Conservation (phyloP, 2,888 invertebrate species). For the Drosophila paramelanica region DNA sequence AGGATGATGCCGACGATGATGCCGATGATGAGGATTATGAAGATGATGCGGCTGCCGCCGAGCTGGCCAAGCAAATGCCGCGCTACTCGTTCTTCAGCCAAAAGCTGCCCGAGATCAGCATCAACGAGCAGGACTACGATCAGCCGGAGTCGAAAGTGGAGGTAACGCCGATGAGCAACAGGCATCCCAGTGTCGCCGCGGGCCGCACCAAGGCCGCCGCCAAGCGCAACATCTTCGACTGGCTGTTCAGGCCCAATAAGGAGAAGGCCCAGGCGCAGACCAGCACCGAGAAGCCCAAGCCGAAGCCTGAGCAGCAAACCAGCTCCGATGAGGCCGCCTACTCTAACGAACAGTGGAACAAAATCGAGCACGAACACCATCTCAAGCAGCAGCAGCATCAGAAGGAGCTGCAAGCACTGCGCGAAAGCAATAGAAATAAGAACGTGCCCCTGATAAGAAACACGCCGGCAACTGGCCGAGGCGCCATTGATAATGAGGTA, state of each 20-base stretch:
- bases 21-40: slow-evolving; percentile 47
- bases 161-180: slow-evolving; percentile 26
- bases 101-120: slow-evolving; percentile 46
- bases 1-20: slow-evolving; percentile 54
- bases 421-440: slow-evolving; percentile 53
- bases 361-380: slow-evolving; percentile 83
- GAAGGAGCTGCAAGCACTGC: slow-evolving; percentile 70
- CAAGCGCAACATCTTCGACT: slow-evolving; percentile 69
- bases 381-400: slow-evolving; percentile 79
- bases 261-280: slow-evolving; percentile 21
- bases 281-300: slow-evolving; percentile 27
- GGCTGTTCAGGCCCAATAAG: slow-evolving; percentile 57
- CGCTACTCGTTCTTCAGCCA: slow-evolving; percentile 70
- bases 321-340: slow-evolving; percentile 75
- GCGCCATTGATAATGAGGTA: slow-evolving; percentile 76
- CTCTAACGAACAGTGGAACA: slow-evolving; percentile 83
- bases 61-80: slow-evolving; percentile 67
- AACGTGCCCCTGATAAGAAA: slow-evolving; percentile 59
- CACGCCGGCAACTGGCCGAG: slow-evolving; percentile 14
- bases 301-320: neutral
- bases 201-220: slow-evolving; percentile 54
- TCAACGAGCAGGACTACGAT: slow-evolving; percentile 59
- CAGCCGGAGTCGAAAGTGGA: slow-evolving; percentile 1
- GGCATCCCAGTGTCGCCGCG: slow-evolving; percentile 57
- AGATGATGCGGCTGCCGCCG: slow-evolving; percentile 39